Percentiles rank a stretch among this genome's conserved stretches.
phyloP scores from a whole-genome alignment of 2,797 vertebrate genomes.

The Valencia hispanica region DNA sequence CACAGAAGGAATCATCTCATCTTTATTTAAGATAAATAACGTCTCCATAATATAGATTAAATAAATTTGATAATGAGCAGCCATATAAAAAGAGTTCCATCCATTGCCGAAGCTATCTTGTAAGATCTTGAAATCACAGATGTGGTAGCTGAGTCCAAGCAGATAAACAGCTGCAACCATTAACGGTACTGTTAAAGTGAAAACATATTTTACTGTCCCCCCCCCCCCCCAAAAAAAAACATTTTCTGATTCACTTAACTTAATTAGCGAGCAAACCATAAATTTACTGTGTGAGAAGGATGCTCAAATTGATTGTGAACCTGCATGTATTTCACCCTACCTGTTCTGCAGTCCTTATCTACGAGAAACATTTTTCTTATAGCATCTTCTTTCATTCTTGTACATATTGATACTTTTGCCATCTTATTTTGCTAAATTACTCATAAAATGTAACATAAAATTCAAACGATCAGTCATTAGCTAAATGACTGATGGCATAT shows the following conservation, averaged over 20 bases:
- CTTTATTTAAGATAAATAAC: too few relatives aligned
- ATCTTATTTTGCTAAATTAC: conserved; percentile 29
- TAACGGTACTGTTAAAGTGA: background rate
- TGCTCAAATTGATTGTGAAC: background rate
- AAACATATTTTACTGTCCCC: background rate
- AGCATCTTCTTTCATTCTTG: background rate
- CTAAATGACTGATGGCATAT: conserved; percentile 47
- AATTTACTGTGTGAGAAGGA: background rate
- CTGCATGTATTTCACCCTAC: background rate
- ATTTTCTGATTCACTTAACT: background rate
- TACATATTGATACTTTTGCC: background rate
- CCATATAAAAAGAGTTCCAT: background rate
- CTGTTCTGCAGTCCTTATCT: background rate
- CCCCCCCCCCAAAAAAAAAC: background rate
- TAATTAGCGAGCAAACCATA: background rate
- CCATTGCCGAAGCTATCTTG: background rate
- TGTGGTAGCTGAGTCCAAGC: background rate
- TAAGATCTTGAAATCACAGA: background rate
- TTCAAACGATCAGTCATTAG: conserved; percentile 24
- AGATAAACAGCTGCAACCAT: background rate
- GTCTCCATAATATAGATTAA: too few relatives aligned
- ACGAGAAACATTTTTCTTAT: background rate
- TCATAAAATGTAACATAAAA: conserved; percentile 31
- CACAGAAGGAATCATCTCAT: too few relatives aligned
- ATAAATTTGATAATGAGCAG: too few relatives aligned